Base-by-base conservation (phyloP, 2,113 vertebrate species). In the Daboia siamensis region DNA sequence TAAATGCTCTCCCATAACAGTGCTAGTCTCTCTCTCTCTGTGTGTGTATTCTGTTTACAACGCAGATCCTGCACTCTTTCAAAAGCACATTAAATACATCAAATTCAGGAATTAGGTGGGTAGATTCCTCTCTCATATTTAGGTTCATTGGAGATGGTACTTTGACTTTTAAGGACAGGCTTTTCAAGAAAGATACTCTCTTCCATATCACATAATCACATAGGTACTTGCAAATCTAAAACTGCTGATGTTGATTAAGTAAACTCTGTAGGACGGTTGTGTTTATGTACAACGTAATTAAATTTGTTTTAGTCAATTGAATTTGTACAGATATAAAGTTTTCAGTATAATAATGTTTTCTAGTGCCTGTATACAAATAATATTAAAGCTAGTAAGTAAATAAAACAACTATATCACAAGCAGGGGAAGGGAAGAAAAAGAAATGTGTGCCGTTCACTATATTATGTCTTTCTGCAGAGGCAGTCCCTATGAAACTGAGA, bases 271-370 rank as follows among this genome's bases (percentile, higher is more conserved):
- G 91, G 92, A 93, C 95, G 94, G 93, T 93, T 93, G 92, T 91
- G 92, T 96, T 96, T 95, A 92, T 96, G 95, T 97, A 95, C 94
- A 84, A 55, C 93, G 84, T 96, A 95, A 95, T 96, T 95, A 94
- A 89, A 94, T 95, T 92, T 90, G 0, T 94, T 95, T 95, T 80
- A 89, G 91, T 89, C 12, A 94, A 93, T 88, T 89, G 93, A 93
- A 93, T 90, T 92, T 95, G 55, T 80, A 39, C 0, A 39, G 91
- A 59, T 88, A 44, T 46, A 0, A 23, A 21, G 33, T 93, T 52
- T 56, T 7, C 0, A 1, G 10, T 91, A 92, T 89, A 93, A 91
- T 92, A 90, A 9, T 1, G 0, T 15, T 51, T 3, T 90, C 93
- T n/a, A 54, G 24, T 54, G 84, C 23, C 29, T 55, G 26, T 39